phyloP scores from a whole-genome alignment of 1,140 invertebrate genomes.

The Centruroides sculpturatus region DNA sequence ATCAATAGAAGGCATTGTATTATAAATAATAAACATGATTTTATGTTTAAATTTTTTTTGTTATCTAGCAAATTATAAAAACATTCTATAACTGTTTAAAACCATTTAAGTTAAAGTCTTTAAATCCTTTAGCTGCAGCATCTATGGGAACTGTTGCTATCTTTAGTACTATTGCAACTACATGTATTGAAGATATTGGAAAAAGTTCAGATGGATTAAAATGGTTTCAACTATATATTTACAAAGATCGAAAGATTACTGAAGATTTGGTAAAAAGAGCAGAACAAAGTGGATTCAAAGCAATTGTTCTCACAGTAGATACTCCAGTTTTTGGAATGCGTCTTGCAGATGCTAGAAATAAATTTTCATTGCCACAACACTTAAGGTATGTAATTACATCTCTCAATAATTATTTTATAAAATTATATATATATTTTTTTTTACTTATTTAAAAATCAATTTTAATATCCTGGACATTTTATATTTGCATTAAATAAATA shows the following conservation, averaged over 20 bases:
- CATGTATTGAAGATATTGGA: constrained; percentile 75
- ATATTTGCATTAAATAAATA: no score
- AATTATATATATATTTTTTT: no score
- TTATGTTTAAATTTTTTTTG: no score
- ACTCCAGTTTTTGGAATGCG: constrained; percentile 69
- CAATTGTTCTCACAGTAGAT: constrained; percentile 79
- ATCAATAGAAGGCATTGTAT: no score
- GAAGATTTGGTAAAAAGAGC: constrained; percentile 55
- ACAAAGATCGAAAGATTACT: constrained; percentile 61
- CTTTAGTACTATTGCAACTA: constrained; percentile 72
- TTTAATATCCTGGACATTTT: not conserved
- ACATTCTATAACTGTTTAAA: no score
- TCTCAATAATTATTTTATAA: no score
- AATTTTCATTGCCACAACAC: constrained; percentile 64
- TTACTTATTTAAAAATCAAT: not conserved
- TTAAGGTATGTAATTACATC: constrained; percentile 39
- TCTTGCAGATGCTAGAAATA: constrained; percentile 62
- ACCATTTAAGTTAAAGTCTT: no score
- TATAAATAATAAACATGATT: no score
- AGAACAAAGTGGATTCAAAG: constrained; percentile 70
- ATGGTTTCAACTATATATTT: constrained; percentile 87
- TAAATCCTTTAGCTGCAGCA: constrained; percentile 46
- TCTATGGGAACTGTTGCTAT: constrained; percentile 57
- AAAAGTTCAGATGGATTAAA: constrained; percentile 55
- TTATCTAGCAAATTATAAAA: no score